Base-by-base conservation (phyloP, 2,888 invertebrate species). In the Sinelater perroti region DNA sequence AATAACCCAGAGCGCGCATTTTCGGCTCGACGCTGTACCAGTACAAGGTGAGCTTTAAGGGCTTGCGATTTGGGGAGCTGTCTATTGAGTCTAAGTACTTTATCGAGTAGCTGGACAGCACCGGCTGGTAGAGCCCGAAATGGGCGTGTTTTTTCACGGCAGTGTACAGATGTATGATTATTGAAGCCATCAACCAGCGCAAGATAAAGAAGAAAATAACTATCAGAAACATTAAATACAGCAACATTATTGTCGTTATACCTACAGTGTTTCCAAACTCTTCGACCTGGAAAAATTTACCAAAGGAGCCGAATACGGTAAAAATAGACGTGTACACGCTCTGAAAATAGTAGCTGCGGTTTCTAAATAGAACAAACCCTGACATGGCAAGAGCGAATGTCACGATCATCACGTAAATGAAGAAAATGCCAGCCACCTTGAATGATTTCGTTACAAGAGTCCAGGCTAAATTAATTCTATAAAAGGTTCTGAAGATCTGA, bases 51-150 rank as follows among this genome's bases (percentile, higher is more conserved):
- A 14, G 8, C 14, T 17, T 52, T 4, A 42, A 2, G n/a, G 24
- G 28, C 7, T 52, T 52, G 5, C 52, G 14, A 38, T 52, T 52
- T 3, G 52, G 31, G 1, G 8, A n/a, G 16, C 21, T 7, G 4
- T 31, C 42, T 11, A 38, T 7, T 2, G 36, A 11, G 16, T 36
- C 28, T 11, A 38, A 50, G 20, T 36, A 26, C 11, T 36, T 50
- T 6, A 18, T 10, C 6, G 28, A 8, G 21, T 50, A 50, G 11
- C 11, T 24, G 7, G 40, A 40, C n/a, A 40, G 14, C 4, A 40
- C 13, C 2, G 40, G 13, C 7, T 24, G 7, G 7, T 40, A 20
- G 1, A 21, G n/a, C 1, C 14, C 40, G 4, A 13, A 13, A 13
- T 10, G 40, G 3, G 40, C 40, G 2, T 38, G 24, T 5, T 38